Evolutionary conservation across 2,888 invertebrate genomes (phyloP).

Genomic region (Griposia aprilina): DNA sequence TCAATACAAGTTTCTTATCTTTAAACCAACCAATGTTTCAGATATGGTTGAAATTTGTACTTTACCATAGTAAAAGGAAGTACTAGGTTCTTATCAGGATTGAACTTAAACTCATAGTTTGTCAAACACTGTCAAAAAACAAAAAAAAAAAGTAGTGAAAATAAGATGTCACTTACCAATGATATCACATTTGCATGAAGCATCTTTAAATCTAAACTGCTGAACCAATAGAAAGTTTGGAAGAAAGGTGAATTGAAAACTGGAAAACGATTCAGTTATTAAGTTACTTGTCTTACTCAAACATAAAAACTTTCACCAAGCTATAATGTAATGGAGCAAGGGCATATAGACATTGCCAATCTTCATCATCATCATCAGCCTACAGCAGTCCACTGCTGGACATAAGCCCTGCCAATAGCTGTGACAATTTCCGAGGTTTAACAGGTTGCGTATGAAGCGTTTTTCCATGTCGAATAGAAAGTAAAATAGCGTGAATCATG

Average conservation of each 20-base stretch:
- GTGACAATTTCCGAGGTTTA: background rate
- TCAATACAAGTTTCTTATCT: constrained; percentile 45
- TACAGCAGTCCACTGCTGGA: too few species aligned
- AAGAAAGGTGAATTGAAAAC: background rate
- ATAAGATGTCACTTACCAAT: background rate
- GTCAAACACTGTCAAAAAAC: background rate
- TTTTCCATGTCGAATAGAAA: constrained; percentile 1
- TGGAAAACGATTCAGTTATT: background rate
- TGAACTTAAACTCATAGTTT: background rate
- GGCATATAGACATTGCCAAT: background rate
- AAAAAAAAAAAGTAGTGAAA: background rate
- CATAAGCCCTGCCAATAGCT: background rate
- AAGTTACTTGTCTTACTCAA: background rate
- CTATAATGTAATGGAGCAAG: background rate
- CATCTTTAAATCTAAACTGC: background rate
- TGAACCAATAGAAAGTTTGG: background rate
- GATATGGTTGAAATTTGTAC: constrained; percentile 19
- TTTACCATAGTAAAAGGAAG: constrained; percentile 15
- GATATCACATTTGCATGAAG: background rate
- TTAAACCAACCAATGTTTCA: constrained; percentile 35
- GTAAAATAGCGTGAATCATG: constrained; percentile 5
- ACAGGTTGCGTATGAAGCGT: background rate
- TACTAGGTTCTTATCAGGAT: constrained; percentile 9
- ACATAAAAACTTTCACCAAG: background rate
- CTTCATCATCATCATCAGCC: too few species aligned